Percentiles rank a stretch among this genome's conserved stretches.
Conservation (phyloP, 2,797 vertebrate species). For the Crenuchus spilurus region DNA sequence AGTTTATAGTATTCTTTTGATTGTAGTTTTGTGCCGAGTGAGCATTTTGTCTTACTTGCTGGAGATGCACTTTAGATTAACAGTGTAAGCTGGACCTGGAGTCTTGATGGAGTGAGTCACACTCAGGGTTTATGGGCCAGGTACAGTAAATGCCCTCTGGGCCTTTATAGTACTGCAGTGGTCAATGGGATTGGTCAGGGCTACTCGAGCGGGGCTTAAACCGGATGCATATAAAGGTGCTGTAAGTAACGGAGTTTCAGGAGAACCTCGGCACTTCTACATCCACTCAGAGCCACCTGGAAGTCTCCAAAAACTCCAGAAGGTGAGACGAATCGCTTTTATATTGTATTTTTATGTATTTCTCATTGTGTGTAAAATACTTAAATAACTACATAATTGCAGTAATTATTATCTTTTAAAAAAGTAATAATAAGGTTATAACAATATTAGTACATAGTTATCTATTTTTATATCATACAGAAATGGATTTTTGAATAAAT, state of each 20-base stretch:
- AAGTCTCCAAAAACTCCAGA: not conserved
- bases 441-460: no score
- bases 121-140: constrained; percentile 39
- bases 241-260: not conserved
- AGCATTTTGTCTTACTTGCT: constrained; percentile 30
- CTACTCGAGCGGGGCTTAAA: not conserved
- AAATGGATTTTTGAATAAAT: no score
- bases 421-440: no score
- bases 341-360: no score
- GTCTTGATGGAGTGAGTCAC: constrained; percentile 28
- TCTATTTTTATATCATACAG: no score
- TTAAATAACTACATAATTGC: no score
- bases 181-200: constrained; percentile 24
- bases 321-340: constrained; percentile 46
- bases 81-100: not conserved
- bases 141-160: constrained; percentile 33
- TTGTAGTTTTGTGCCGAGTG: constrained; percentile 18
- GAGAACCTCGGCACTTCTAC: not conserved
- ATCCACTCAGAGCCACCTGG: constrained; percentile 2
- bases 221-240: constrained; percentile 29
- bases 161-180: not conserved
- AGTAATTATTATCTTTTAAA: no score
- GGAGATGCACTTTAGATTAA: constrained; percentile 34
- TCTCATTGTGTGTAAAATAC: no score
- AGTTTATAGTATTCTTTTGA: not conserved